Percentiles rank a stretch among this genome's conserved stretches.
phyloP scores from a whole-genome alignment of 2,113 vertebrate species.

The Kobus ellipsiprymnus region DNA sequence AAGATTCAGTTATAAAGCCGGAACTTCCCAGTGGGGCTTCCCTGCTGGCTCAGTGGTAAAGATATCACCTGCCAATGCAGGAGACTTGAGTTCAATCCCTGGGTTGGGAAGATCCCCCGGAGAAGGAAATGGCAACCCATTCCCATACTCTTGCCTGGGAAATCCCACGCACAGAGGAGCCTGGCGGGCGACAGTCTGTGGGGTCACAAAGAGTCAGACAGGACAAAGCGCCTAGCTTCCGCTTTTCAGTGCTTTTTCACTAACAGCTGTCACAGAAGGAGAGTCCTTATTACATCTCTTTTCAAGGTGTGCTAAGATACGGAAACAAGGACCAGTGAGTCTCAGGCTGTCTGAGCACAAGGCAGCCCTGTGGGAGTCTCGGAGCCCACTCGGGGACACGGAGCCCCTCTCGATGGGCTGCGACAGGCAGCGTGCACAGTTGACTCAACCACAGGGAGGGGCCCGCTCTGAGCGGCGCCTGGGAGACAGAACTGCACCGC shows the following conservation, averaged over 20 bases:
- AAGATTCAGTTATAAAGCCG: background rate
- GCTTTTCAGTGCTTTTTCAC: background rate
- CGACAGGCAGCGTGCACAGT: background rate
- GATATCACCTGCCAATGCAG: background rate
- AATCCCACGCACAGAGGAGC: background rate
- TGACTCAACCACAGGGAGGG: background rate
- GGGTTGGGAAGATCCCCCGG: background rate
- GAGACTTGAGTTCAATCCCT: background rate
- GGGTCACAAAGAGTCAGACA: background rate
- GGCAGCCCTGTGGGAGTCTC: background rate
- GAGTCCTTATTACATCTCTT: background rate
- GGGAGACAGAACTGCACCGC: background rate
- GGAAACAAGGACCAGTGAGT: background rate
- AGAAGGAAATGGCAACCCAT: background rate
- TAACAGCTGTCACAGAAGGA: background rate
- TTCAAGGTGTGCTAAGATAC: background rate
- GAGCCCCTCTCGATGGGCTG: background rate
- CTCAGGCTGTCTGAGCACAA: background rate
- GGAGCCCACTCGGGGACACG: rapidly evolving
- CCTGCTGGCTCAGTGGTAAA: background rate
- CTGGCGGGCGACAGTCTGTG: background rate
- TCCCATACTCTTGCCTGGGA: background rate
- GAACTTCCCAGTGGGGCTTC: background rate
- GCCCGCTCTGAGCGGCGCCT: background rate
- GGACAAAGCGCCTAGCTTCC: background rate